Conservation (phyloP, 1,140 invertebrate genomes). For the Ips typographus region DNA sequence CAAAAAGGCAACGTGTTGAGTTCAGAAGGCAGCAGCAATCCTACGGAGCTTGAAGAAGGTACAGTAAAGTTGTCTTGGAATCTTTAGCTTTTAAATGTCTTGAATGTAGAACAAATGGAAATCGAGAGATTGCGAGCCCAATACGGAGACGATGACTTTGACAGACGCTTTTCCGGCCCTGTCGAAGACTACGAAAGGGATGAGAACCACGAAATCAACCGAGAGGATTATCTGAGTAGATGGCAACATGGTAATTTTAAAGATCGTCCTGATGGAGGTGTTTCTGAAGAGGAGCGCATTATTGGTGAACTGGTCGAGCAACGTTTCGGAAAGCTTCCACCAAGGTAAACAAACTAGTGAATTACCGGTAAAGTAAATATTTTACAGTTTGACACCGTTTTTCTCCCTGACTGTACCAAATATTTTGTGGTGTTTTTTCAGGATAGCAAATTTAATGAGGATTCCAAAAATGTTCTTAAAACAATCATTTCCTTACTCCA, state of each 20-base stretch:
- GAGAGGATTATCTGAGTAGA: slow-evolving; percentile 31
- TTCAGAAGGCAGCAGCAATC: slow-evolving; percentile 32
- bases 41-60: slow-evolving; percentile 28
- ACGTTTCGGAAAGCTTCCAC: slow-evolving; percentile 37
- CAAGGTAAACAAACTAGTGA: slow-evolving; percentile 39
- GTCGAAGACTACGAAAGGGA: background rate
- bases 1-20: slow-evolving; percentile 11
- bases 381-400: too few species aligned
- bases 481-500: too few species aligned
- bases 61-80: background rate
- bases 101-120: slow-evolving; percentile 2
- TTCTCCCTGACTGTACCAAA: slow-evolving; percentile 25
- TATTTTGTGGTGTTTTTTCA: background rate
- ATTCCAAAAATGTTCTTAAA: too few species aligned
- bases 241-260: slow-evolving; percentile 53
- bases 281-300: slow-evolving; percentile 12
- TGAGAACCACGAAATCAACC: background rate
- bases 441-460: too few species aligned
- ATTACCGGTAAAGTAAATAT: too few species aligned
- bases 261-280: slow-evolving; percentile 23
- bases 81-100: background rate
- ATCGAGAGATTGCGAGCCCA: background rate
- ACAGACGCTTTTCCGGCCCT: background rate
- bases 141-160: slow-evolving; percentile 18
- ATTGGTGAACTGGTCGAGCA: slow-evolving; percentile 30